Percentiles rank a stretch among this genome's conserved stretches.
These are phyloP conservation scores for Vireo griseus DNA, from an alignment of 2,797 vertebrate species.

Conservation along the genomic window DNA sequence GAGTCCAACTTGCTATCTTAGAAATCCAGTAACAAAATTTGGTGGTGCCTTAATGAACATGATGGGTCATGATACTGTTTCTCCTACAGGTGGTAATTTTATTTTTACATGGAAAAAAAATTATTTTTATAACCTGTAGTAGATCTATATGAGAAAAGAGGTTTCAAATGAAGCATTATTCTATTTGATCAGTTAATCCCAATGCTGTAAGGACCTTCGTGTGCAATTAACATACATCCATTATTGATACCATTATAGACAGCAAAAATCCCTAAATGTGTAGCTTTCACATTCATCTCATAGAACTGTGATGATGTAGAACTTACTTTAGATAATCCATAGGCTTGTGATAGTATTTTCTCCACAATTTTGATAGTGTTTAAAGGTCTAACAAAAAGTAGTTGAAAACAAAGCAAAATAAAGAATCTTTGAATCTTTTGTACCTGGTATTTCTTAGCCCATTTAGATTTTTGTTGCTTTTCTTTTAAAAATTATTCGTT, in stretches of 20 bases:
- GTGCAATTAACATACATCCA: not conserved
- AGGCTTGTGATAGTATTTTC: not conserved
- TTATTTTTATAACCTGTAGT: not conserved
- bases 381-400: not conserved
- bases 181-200: not conserved
- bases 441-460: not conserved
- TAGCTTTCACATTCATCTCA: not conserved
- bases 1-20: not conserved
- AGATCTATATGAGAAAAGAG: not conserved
- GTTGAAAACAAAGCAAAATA: not conserved
- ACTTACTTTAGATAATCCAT: not conserved
- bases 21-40: not conserved
- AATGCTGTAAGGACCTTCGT: not conserved
- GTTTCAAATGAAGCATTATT: not conserved
- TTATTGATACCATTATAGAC: not conserved
- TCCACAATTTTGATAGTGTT: not conserved
- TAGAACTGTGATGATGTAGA: not conserved
- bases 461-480: not conserved
- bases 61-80: not conserved
- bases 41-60: not conserved
- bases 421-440: not conserved
- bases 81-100: not conserved
- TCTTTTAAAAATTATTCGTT: not conserved
- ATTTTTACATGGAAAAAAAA: not conserved
- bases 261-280: not conserved